Conservation (phyloP, 1,140 invertebrate species). For the Brachionus calyciflorus region DNA sequence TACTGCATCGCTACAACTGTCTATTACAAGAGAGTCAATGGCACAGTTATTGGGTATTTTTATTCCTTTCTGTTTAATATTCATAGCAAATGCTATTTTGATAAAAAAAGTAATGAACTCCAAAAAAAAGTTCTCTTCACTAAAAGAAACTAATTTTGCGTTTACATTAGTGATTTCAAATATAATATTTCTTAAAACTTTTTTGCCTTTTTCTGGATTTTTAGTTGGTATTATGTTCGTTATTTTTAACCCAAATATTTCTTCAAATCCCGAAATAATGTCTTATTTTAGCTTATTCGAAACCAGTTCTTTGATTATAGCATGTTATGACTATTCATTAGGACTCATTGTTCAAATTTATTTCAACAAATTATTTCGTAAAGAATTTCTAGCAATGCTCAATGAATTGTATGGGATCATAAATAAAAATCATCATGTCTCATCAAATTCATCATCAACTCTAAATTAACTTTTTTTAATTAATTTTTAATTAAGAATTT, state of each 20-base stretch:
- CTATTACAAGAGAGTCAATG: background rate
- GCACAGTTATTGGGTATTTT: background rate
- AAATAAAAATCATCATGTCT: too few relatives aligned
- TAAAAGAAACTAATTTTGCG: background rate
- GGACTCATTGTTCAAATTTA: too few relatives aligned
- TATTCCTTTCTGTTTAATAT: background rate
- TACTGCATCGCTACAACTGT: background rate
- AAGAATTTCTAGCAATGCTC: too few relatives aligned
- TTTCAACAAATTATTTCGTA: too few relatives aligned
- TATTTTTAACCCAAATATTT: background rate
- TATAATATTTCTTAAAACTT: background rate
- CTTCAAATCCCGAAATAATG: background rate
- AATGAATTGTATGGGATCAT: too few relatives aligned
- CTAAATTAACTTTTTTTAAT: too few relatives aligned
- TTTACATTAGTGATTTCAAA: background rate
- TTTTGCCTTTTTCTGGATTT: background rate
- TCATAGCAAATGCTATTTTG: background rate
- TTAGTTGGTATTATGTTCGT: background rate
- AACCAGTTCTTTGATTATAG: too few relatives aligned
- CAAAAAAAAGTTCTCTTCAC: background rate
- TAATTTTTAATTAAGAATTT: too few relatives aligned
- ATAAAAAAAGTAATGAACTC: background rate
- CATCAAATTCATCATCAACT: too few relatives aligned
- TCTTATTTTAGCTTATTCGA: too few relatives aligned
- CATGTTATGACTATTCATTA: too few relatives aligned